phyloP scores from a whole-genome alignment of 2,888 invertebrate species.

The Eupithecia exiguata region DNA sequence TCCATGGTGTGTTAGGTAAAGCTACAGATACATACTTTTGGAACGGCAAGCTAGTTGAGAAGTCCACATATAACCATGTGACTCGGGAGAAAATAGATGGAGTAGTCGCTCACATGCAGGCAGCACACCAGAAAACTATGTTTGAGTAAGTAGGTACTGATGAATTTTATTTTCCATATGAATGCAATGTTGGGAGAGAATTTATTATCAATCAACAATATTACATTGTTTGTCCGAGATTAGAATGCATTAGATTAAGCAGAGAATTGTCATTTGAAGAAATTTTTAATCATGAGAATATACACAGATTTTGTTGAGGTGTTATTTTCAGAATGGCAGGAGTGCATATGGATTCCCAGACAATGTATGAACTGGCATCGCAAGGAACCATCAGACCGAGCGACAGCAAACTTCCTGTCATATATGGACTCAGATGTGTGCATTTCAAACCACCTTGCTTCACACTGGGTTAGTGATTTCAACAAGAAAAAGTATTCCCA shows the following conservation, averaged over 20 bases:
- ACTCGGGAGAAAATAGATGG: constrained; percentile 87
- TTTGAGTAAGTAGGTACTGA: constrained; percentile 89
- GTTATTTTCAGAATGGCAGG: constrained; percentile 85
- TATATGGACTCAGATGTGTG: constrained; percentile 94
- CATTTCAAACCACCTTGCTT: constrained; percentile 93
- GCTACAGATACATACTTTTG: constrained; percentile 89
- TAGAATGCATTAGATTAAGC: neutral
- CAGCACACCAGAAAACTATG: constrained; percentile 93
- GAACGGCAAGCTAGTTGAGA: constrained; percentile 88
- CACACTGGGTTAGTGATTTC: constrained; percentile 86
- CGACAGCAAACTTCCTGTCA: constrained; percentile 87
- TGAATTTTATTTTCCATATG: neutral
- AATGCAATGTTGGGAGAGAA: neutral
- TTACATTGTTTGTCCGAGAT: too few relatives aligned
- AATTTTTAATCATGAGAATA: neutral
- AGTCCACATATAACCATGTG: constrained; percentile 88
- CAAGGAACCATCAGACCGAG: constrained; percentile 92
- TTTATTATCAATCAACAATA: neutral
- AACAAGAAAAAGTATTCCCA: neutral
- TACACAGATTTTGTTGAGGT: constrained; percentile 11
- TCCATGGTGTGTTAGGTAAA: constrained; percentile 89
- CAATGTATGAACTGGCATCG: constrained; percentile 94
- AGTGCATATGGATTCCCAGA: constrained; percentile 92
- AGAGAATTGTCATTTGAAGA: neutral
- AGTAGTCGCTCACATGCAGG: constrained; percentile 91